Evolutionary conservation across 2,113 vertebrate species (phyloP), one percentile per base, ranked within the genome.

Genomic region (Plectropomus leopardus): DNA sequence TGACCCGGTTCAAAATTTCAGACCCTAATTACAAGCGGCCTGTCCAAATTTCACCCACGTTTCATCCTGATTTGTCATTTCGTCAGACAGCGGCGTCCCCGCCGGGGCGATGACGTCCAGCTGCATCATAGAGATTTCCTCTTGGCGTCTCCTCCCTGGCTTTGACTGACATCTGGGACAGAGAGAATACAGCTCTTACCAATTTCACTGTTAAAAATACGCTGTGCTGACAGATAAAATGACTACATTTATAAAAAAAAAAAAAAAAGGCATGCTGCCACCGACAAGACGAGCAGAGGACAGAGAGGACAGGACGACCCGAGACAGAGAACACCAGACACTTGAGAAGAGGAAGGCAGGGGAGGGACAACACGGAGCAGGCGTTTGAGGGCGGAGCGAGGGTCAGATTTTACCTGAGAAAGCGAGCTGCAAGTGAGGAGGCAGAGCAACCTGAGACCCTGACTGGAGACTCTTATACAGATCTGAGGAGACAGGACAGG

Each of bases 401-500:
- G 81, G 84, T 65, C 80, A 83, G 85, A 80, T 83, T 93, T 97
- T 98, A 99, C 98, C 98, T 97, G 96, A 95, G 93, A 97, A 98
- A 91, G 97, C 95, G 93, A 98, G 97, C 95, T 98, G 97, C 95
- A 98, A 95, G 89, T 99, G 98, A 95, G 97, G 93, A 96, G 98
- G 97, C 94, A 99, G 96, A 96, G 94, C 90, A 92, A 92, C 96
- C 95, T 97, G 97, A 95, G 96, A 94, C 96, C 97, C 97, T 93
- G 97, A 96, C 95, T 98, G 97, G 96, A 99, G 97, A 96, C 97
- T 96, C 96, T 99, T 99, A 95, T 98, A 96, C 93, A 99, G 96
- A 97, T 98, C 98, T 99, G 94, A 94, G 91, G 92, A 93, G 91
- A 95, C 88, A 89, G 89, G 92, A 94, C 78, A 89, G 30, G 78